These are phyloP conservation scores for Valencia hispanica DNA, from an alignment of 2,797 vertebrate genomes.

Conservation along the genomic window DNA sequence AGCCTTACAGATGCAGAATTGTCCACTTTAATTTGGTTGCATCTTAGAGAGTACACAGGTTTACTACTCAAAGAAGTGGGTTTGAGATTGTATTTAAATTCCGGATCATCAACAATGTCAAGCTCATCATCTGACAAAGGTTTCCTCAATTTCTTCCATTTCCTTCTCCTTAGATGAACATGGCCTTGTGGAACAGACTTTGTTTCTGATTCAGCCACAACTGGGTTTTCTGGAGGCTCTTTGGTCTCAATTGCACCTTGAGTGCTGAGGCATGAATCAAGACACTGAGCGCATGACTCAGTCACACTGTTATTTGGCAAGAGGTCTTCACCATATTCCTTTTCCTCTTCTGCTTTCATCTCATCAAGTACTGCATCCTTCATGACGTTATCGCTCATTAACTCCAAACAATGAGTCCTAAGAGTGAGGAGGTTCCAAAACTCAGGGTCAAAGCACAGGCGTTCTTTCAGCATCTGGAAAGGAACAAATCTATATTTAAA, in stretches of 20 bases:
- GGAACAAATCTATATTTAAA: not conserved
- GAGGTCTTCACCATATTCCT: constrained; percentile 55
- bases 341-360: constrained; percentile 84
- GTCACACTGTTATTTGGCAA: constrained; percentile 47
- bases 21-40: constrained; percentile 50
- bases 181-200: constrained; percentile 28
- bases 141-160: constrained; percentile 64
- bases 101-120: constrained; percentile 70
- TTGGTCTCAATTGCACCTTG: constrained; percentile 17
- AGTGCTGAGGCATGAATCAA: constrained; percentile 28
- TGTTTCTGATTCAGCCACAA: not conserved
- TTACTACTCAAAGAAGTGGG: constrained; percentile 31
- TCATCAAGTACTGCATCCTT: constrained; percentile 80
- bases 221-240: constrained; percentile 13
- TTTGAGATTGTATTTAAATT: constrained; percentile 68
- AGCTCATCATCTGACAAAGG: constrained; percentile 65
- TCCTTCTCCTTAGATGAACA: constrained; percentile 59
- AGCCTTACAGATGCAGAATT: constrained; percentile 56
- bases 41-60: constrained; percentile 70
- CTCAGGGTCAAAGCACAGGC: constrained; percentile 95
- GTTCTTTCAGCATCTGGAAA: constrained; percentile 93
- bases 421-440: constrained; percentile 98
- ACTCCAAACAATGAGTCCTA: constrained; percentile 90
- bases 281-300: constrained; percentile 35
- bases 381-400: constrained; percentile 88